A percentile compares a stretch with the other conserved stretches of the same genome.
These are phyloP conservation scores for Aurelia sp. DNA, from an alignment of 30 jellyfish, hydroid and myxozoan species.

Conservation along the genomic window DNA sequence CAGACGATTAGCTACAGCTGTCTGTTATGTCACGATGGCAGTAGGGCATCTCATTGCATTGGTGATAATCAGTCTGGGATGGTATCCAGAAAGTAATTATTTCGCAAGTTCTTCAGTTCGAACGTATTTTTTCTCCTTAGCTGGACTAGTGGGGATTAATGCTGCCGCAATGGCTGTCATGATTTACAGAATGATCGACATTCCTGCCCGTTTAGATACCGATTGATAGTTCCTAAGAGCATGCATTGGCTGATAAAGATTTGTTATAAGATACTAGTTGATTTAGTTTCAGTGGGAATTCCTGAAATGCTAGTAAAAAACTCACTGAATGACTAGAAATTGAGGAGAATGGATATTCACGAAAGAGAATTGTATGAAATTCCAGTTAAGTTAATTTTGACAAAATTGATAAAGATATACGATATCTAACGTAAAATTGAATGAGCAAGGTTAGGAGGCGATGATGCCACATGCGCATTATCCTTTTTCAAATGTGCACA, in stretches of 20 bases:
- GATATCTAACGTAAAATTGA: too few species aligned
- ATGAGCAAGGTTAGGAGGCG: too few species aligned
- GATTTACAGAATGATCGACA: conserved; percentile 32
- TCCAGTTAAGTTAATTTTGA: too few species aligned
- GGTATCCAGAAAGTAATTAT: conserved; percentile 32
- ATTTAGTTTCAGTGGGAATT: too few species aligned
- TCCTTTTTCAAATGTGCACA: too few species aligned
- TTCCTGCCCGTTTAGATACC: conserved; percentile 16
- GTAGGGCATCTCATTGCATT: conserved; percentile 56
- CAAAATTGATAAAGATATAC: too few species aligned
- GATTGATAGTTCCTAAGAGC: not conserved
- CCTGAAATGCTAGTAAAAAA: too few species aligned
- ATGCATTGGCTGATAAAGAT: not conserved
- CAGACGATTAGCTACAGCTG: conserved; percentile 42
- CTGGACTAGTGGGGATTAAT: conserved; percentile 19
- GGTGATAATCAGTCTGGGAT: conserved; percentile 35
- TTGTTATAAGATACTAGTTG: not conserved
- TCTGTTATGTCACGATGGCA: conserved; percentile 42
- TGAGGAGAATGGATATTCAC: too few species aligned
- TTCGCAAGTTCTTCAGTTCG: conserved; percentile 5
- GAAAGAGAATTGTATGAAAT: too few species aligned
- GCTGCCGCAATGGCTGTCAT: conserved; percentile 7
- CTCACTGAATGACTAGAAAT: too few species aligned
- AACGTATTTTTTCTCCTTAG: conserved; percentile 24
- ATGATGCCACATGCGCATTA: too few species aligned